Conservation (phyloP, 2,888 invertebrate species). For the Pycnomerus fuliginosus region DNA sequence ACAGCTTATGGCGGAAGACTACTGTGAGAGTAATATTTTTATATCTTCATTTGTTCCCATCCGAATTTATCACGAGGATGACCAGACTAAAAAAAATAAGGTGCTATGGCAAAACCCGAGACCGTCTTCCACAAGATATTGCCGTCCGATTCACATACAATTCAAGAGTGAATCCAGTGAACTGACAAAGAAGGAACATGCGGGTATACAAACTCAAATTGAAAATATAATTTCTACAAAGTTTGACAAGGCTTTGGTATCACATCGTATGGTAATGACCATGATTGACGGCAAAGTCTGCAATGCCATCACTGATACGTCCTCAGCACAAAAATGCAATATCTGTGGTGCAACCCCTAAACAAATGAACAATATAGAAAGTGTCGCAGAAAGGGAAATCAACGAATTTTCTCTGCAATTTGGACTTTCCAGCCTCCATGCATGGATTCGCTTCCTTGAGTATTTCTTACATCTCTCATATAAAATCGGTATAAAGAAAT, state of each 20-base stretch:
- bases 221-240: background rate
- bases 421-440: too few species aligned
- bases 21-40: background rate
- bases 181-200: background rate
- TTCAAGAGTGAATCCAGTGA: background rate
- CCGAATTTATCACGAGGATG: background rate
- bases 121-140: background rate
- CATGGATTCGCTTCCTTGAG: too few species aligned
- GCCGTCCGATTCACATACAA: background rate
- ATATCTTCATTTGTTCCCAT: background rate
- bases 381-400: too few species aligned
- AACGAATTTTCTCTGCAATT: too few species aligned
- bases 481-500: too few species aligned
- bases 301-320: background rate
- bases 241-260: background rate
- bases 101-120: background rate
- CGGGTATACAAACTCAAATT: background rate
- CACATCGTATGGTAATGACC: background rate
- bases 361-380: background rate
- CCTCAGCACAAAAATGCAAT: background rate
- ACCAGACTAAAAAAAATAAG: background rate
- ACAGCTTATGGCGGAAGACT: background rate
- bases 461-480: too few species aligned
- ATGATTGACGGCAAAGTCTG: background rate
- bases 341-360: background rate